These are phyloP conservation scores for Pardosa pseudoannulata DNA, from an alignment of 2,888 invertebrate species.

Conservation along the genomic window DNA sequence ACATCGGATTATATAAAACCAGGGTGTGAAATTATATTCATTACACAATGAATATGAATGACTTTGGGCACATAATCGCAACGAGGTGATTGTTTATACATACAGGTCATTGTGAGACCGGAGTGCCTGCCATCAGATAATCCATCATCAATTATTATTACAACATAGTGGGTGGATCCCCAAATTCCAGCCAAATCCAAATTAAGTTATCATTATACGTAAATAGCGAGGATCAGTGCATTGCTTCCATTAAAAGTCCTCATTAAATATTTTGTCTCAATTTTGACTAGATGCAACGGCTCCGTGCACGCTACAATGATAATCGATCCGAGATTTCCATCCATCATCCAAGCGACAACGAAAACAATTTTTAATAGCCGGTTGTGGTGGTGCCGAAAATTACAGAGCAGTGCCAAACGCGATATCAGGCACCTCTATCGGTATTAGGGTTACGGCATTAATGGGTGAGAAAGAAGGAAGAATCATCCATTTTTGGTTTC, in stretches of 20 bases:
- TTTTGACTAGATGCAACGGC: constrained; percentile 38
- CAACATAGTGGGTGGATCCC: not conserved
- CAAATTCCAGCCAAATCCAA: not conserved
- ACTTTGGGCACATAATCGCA: too few species aligned
- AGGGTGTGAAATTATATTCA: too few species aligned
- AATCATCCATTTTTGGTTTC: constrained; percentile 26
- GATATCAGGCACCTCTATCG: constrained; percentile 23
- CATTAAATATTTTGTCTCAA: constrained; percentile 60
- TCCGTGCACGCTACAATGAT: constrained; percentile 40
- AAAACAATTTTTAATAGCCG: constrained; percentile 66
- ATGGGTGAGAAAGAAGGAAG: constrained; percentile 31
- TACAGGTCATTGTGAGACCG: too few species aligned
- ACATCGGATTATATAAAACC: too few species aligned
- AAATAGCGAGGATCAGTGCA: not conserved
- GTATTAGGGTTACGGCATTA: constrained; percentile 1
- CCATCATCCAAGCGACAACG: constrained; percentile 51
- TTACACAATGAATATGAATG: too few species aligned
- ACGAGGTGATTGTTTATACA: too few species aligned
- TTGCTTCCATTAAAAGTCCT: not conserved
- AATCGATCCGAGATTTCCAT: constrained; percentile 54
- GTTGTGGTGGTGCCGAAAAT: constrained; percentile 39
- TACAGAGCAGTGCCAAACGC: constrained; percentile 43
- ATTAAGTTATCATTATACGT: not conserved
- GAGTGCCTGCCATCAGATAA: not conserved
- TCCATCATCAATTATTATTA: not conserved